Evolutionary conservation across 1,140 invertebrate genomes (phyloP), one percentile per base, ranked within the genome.

Genomic region (Parasteatoda tepidariorum): DNA sequence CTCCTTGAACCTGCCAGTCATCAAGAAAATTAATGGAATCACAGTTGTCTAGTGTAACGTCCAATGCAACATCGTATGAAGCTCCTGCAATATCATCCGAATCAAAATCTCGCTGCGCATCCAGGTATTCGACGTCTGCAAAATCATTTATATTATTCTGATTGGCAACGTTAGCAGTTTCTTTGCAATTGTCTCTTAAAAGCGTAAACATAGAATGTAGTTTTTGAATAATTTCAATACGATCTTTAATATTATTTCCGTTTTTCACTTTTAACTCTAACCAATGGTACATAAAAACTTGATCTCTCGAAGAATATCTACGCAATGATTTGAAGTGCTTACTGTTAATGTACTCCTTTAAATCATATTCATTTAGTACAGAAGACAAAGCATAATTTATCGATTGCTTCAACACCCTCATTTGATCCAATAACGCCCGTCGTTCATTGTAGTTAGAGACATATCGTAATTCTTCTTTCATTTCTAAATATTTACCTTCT

Each of bases 61-160:
- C 31, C 7, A 28, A 24, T 9, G n/a, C 1, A 13, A 13, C 18
- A 18, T 48, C 18, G n/a, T 61, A 38, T n/a, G 31, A 54, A n/a
- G 57, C 28, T 24, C 18, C 38, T 4, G 2, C 48, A 68, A 68
- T 68, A 48, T 78, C 74, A 26, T 41, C 59, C 24, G 38, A 22
- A 57, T 79, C 41, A 18, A 79, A 48, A 24, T 57, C 64, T 18
- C 76, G 57, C 38, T 64, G n/a, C 15, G 22, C n/a, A 55, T 67
- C 41, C 33, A 67, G 55, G n/a, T 55, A 57, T 5, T 54, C 64
- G 33, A 68, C 76, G 15, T 26, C 76, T 76, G 41, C 74, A 24
- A 9, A 31, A 15, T 54, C 74, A 75, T 13, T 64, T 22, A 22
- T 38, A 34, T 41, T 26, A 31, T 61, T 31, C 24, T 82, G 54